A percentile compares a stretch with the other conserved stretches of the same genome.
phyloP scores from a whole-genome alignment of 2,797 vertebrate genomes.

The Paramormyrops hopkinsi region DNA sequence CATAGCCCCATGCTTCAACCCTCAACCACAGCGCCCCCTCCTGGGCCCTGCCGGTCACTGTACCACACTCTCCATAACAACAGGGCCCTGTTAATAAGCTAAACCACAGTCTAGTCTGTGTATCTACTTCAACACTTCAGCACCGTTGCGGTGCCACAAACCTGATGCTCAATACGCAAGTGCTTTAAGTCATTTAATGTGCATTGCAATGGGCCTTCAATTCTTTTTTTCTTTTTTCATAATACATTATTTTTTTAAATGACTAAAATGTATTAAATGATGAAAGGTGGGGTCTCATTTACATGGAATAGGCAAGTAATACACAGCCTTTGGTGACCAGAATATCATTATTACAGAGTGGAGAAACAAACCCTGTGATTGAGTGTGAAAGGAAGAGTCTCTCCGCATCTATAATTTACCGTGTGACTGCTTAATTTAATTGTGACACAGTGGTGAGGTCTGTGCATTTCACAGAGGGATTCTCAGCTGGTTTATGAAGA shows the following conservation, averaged over 20 bases:
- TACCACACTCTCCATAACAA: not conserved
- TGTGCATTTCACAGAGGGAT: not conserved
- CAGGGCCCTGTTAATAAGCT: not conserved
- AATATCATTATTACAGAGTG: not conserved
- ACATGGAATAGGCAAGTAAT: not conserved
- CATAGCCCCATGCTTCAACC: not conserved
- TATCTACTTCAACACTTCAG: not conserved
- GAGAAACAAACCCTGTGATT: not conserved
- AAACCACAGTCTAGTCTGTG: not conserved
- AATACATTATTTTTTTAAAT: not conserved
- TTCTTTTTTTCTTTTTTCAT: not conserved
- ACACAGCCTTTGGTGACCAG: not conserved
- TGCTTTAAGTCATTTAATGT: not conserved
- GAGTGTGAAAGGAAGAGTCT: not conserved
- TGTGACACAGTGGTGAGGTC: not conserved
- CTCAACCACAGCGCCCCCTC: not conserved
- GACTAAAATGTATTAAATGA: not conserved
- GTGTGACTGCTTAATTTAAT: not conserved
- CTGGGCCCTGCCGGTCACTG: not conserved
- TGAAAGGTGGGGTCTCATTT: not conserved
- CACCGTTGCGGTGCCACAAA: not conserved
- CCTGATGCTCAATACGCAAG: not conserved
- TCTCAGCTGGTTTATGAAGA: not conserved
- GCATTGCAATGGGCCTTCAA: not conserved
- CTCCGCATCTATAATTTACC: not conserved